phyloP scores from a whole-genome alignment of 2,113 vertebrate genomes.

The Nanger granti region DNA sequence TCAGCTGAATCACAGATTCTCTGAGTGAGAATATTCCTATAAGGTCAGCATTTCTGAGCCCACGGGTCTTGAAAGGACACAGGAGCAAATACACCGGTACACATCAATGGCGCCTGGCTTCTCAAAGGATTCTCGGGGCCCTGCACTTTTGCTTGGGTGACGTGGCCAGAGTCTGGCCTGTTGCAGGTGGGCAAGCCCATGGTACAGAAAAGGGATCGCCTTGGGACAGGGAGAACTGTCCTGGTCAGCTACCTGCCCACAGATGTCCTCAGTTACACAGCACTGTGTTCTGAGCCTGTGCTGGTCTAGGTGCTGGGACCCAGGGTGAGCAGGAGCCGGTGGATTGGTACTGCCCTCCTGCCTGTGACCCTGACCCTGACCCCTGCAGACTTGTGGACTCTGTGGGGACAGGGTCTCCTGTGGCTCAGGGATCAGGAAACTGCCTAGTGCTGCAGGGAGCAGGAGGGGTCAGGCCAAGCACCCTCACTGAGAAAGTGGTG shows the following conservation, averaged over 20 bases:
- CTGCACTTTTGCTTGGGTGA: background rate
- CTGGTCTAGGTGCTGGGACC: background rate
- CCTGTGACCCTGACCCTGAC: background rate
- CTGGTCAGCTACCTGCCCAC: background rate
- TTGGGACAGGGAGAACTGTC: background rate
- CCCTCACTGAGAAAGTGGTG: background rate
- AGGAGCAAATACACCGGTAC: too few relatives aligned
- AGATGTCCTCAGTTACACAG: too few relatives aligned
- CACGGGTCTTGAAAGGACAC: background rate
- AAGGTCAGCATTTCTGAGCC: background rate
- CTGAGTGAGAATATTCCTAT: background rate
- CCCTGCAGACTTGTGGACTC: background rate
- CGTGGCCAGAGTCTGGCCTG: background rate
- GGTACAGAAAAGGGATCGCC: background rate
- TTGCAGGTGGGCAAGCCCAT: background rate
- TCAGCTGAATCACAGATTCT: background rate
- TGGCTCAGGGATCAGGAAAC: background rate
- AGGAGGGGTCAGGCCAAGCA: background rate
- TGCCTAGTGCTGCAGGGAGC: too few relatives aligned
- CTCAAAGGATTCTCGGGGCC: background rate
- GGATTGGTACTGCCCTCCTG: too few relatives aligned
- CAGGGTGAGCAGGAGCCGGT: too few relatives aligned
- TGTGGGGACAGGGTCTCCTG: background rate
- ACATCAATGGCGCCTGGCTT: fast-evolving
- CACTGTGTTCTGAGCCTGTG: background rate